Evolutionary conservation across 2,113 vertebrate genomes (phyloP), one percentile per base, ranked within the genome.

Genomic region (Gallinago media): DNA sequence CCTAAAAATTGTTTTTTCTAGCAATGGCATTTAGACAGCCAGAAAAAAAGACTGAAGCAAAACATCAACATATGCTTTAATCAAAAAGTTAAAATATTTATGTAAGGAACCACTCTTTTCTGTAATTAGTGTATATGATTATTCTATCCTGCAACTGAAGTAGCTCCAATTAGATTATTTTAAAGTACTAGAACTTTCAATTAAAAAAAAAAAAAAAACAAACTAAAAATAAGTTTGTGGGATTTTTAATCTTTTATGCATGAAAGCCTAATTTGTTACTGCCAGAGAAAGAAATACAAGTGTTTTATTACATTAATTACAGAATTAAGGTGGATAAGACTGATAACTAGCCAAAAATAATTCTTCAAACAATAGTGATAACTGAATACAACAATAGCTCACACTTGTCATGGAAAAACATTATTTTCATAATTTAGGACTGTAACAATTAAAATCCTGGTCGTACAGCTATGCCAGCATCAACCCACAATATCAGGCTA

Each of bases 301-400:
- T 89, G 85, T 32, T 94, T 94, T 94, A 94, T 89, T 94, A 72
- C 52, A 77, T 80, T 93, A 47, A 73, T 89, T 95, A 74, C 8
- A 59, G 55, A 61, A 75, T 89, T 85, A 89, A 91, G 81, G 62
- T 85, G 59, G 55, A 9, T 77, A 78, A 93, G 83, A 92, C 61
- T 91, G 70, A 95, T 90, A 94, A 80, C 25, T 31, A 93, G 76
- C 22, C 44, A 61, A 81, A 95, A 95, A 83, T 88, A 68, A 71
- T 95, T 93, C 36, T 75, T 58, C 44, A n/a, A 85, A 40, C 44
- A 65, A 80, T 78, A 29, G 27, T 49, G 50, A 62, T 66, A 89
- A 85, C 62, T 87, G 70, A 89, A 29, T 72, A 54, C 32, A 55
- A 38, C 76, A 87, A 89, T 58, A 91, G 40, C 66, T 95, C 76